These are phyloP conservation scores for Nesidiocoris tenuis DNA, from an alignment of 2,888 invertebrate species.

Conservation along the genomic window DNA sequence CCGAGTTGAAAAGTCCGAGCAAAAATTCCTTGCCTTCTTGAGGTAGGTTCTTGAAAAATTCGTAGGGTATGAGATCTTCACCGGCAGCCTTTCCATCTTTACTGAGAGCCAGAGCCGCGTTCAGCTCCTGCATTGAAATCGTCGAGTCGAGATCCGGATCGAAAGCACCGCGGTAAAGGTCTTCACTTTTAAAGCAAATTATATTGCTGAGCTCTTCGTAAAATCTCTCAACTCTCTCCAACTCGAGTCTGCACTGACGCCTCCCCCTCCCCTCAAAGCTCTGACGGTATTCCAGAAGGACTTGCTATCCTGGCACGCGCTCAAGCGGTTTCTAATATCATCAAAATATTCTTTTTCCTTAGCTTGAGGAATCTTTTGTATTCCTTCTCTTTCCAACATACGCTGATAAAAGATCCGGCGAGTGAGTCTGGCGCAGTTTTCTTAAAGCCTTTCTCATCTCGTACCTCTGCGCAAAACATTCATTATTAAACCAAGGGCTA, in stretches of 20 bases:
- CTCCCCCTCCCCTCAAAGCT: background rate
- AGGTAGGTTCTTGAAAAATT: background rate
- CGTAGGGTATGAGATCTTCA: slow-evolving; percentile 9
- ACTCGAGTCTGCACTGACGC: background rate
- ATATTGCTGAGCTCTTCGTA: background rate
- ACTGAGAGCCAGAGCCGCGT: background rate
- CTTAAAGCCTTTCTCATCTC: slow-evolving; percentile 1
- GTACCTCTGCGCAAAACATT: background rate
- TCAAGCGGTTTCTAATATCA: background rate
- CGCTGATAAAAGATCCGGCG: background rate
- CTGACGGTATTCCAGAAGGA: slow-evolving; percentile 17
- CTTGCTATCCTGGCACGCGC: background rate
- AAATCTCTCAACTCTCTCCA: background rate
- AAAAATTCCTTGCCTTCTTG: background rate
- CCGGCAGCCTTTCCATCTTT: slow-evolving; percentile 19
- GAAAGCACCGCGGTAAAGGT: background rate
- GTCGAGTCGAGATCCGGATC: background rate
- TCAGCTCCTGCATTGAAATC: background rate
- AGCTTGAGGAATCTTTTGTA: slow-evolving; percentile 5
- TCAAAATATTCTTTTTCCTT: background rate
- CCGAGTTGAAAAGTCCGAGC: slow-evolving; percentile 4
- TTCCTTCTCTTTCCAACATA: background rate
- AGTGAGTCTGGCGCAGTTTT: background rate
- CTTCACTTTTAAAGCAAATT: background rate
- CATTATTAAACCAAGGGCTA: slow-evolving; percentile 3